phyloP scores from a whole-genome alignment of 2,797 vertebrate genomes.

The Siniperca scherzeri region DNA sequence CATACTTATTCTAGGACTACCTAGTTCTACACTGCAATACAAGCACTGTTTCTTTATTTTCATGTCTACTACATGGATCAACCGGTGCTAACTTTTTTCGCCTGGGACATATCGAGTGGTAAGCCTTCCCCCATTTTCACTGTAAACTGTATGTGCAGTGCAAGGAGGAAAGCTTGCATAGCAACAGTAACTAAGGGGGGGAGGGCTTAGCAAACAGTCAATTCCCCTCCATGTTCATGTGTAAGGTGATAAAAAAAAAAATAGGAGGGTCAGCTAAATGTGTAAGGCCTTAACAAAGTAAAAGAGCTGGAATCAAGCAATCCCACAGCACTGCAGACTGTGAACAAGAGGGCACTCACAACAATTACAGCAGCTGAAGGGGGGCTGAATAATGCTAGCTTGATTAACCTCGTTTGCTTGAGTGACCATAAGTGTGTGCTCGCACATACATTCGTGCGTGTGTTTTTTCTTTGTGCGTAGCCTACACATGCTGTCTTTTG shows the following conservation, averaged over 20 bases:
- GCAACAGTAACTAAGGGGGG: too few relatives aligned
- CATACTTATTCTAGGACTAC: background rate
- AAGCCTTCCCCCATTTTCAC: background rate
- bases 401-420: conserved; percentile 81
- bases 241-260: background rate
- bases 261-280: background rate
- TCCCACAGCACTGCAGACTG: background rate
- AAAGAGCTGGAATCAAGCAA: background rate
- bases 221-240: background rate
- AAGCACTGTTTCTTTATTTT: background rate
- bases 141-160: background rate
- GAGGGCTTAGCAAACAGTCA: background rate
- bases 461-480: conserved; percentile 36
- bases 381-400: conserved; percentile 43
- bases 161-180: too few relatives aligned
- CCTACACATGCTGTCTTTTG: conserved; percentile 14
- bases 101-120: background rate
- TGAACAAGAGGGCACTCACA: conserved; percentile 9
- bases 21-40: background rate
- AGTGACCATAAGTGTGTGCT: conserved; percentile 57
- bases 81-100: background rate
- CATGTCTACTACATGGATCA: background rate
- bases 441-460: background rate
- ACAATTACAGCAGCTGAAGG: conserved; percentile 13
- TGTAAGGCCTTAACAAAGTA: background rate